Evolutionary conservation across 2,888 invertebrate species (phyloP), one percentile per base, ranked within the genome.

Genomic region (Sesia apiformis): DNA sequence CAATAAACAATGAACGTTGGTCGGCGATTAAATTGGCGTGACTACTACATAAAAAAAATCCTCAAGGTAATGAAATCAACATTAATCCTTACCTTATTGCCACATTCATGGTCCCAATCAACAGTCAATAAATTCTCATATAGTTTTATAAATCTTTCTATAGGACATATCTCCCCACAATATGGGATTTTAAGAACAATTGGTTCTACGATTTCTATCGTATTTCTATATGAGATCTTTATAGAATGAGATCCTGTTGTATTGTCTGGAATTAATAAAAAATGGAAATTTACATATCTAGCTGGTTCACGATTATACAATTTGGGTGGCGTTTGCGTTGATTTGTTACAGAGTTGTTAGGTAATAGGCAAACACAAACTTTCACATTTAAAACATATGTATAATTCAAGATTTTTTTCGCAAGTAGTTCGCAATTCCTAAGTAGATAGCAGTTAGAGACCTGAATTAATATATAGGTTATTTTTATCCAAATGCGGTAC

Each of bases 61-160:
- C 23, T 23, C 2, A 23, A 23, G 2, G 23, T 23, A 23, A 1
- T 1, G 23, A 23, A n/a, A n/a, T n/a, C n/a, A n/a, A n/a, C n/a
- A 23, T 23, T 7, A 7, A 6, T 8, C n/a, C 8, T 50, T 57
- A 89, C 89, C 60, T 86, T 76, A 52, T 82, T 73, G 51, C 76
- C 70, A 67, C 95, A 96, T 69, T 95, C 95, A 0, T 76, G 70
- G 5, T 92, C 88, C 94, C 95, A 95, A 65, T 94, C 82, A 3
- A 87, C 82, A 8, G 91, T 90, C 54, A 94, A 72, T 0, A 94
- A 78, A 58, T 93, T 91, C 46, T 91, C 84, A 59, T 94, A 93
- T 3, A 84, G 60, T 1, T 65, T 63, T 0, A 66, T 54, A 57
- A 89, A 94, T 63, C 90, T 79, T 4, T 87, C 76, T 3, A 95